Evolutionary conservation across 2,797 vertebrate species (phyloP).

Genomic region (Alosa sapidissima): DNA sequence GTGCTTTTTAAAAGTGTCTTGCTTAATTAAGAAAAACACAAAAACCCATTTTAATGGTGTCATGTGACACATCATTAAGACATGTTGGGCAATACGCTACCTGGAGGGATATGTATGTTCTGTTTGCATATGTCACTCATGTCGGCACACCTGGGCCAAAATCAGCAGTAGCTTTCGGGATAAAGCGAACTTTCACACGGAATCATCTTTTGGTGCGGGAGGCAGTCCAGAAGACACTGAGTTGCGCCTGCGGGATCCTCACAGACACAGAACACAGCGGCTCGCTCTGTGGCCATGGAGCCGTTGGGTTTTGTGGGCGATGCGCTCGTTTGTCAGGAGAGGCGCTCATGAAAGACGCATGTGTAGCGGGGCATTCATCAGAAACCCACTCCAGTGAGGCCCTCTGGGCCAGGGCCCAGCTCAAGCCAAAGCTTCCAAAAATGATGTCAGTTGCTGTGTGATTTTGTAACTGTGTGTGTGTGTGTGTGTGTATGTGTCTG

Average conservation of each 20-base stretch:
- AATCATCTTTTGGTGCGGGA: constrained; percentile 32
- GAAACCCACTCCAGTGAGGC: constrained; percentile 14
- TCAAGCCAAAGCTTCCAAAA: not conserved
- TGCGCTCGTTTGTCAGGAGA: constrained; percentile 15
- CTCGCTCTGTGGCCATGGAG: no score
- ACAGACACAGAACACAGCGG: not conserved
- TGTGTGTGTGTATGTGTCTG: not conserved
- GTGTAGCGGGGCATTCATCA: constrained; percentile 23
- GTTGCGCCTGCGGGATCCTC: not conserved
- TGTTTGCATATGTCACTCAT: constrained; percentile 38
- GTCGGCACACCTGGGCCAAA: constrained; percentile 41
- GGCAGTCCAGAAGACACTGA: constrained; percentile 23
- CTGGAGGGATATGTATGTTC: constrained; percentile 48
- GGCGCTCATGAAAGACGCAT: constrained; percentile 7
- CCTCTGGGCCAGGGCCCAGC: not conserved
- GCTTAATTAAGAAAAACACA: constrained; percentile 25
- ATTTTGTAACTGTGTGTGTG: not conserved
- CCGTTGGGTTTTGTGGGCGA: not conserved
- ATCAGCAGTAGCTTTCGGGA: constrained; percentile 45
- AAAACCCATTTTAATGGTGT: constrained; percentile 21
- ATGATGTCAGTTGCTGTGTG: not conserved
- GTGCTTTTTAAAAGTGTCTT: constrained; percentile 2
- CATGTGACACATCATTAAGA: constrained; percentile 20
- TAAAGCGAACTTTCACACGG: constrained; percentile 26
- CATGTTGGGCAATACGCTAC: not conserved